A percentile compares a stretch with the other conserved stretches of the same genome.
phyloP scores from a whole-genome alignment of 2,888 invertebrate species.

The Chrysopilus asiliformis region DNA sequence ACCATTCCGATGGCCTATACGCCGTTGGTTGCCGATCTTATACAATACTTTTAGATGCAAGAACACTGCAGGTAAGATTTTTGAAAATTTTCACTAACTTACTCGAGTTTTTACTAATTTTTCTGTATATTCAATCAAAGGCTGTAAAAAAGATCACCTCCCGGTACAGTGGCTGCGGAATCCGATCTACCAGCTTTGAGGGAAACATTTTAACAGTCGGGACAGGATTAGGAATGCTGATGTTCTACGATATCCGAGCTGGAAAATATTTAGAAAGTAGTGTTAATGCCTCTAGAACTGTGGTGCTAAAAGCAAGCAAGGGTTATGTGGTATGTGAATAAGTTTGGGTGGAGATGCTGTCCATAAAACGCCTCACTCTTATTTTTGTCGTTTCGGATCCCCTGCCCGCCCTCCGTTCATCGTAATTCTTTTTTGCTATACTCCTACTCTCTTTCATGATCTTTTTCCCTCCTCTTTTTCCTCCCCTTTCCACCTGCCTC shows the following conservation, averaged over 20 bases:
- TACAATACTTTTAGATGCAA: constrained; percentile 76
- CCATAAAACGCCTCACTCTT: too few relatives aligned
- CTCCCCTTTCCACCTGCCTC: too few relatives aligned
- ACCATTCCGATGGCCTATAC: constrained; percentile 73
- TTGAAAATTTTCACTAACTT: too few relatives aligned
- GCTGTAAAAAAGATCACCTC: constrained; percentile 68
- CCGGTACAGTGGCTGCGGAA: constrained; percentile 81
- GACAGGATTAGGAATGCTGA: constrained; percentile 78
- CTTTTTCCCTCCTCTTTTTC: too few relatives aligned
- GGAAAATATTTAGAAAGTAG: constrained; percentile 84
- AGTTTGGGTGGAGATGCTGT: too few relatives aligned
- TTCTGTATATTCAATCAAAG: constrained; percentile 26
- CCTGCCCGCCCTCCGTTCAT: too few relatives aligned
- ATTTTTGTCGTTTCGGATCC: too few relatives aligned
- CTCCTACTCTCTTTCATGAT: too few relatives aligned
- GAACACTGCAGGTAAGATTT: constrained; percentile 66
- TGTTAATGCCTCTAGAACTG: constrained; percentile 77
- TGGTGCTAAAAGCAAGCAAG: constrained; percentile 73
- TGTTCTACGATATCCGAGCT: constrained; percentile 88
- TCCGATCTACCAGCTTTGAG: constrained; percentile 82
- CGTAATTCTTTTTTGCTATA: background rate
- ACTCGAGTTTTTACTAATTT: too few relatives aligned
- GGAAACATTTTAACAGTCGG: constrained; percentile 86
- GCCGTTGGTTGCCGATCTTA: constrained; percentile 91
- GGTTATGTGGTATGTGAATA: constrained; percentile 60